phyloP scores from a whole-genome alignment of 2,888 invertebrate species.

The Melitaea athalia region DNA sequence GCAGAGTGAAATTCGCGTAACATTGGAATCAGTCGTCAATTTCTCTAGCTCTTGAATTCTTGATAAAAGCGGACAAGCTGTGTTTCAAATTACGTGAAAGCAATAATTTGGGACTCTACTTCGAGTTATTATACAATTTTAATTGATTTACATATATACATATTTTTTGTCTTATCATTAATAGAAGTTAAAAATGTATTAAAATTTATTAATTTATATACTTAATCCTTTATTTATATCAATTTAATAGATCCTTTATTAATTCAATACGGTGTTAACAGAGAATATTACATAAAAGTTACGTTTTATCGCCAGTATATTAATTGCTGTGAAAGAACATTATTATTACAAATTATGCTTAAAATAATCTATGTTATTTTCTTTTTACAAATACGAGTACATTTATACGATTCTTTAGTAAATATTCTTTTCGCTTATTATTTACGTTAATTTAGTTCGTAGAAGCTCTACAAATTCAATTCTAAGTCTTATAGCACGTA shows the following conservation, averaged over 20 bases:
- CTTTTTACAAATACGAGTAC: no score
- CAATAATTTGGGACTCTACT: slow-evolving; percentile 14
- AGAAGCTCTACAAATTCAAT: background rate
- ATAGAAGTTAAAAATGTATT: no score
- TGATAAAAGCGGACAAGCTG: slow-evolving; percentile 12
- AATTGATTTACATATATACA: background rate
- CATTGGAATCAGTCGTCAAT: slow-evolving; percentile 31
- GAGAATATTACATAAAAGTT: no score
- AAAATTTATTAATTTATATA: background rate
- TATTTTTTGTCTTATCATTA: background rate
- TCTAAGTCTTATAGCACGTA: background rate
- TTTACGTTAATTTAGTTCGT: no score
- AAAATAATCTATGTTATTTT: no score
- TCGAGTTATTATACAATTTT: slow-evolving; percentile 10
- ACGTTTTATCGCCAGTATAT: no score
- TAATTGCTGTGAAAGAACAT: no score
- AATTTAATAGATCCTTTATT: no score
- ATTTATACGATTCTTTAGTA: no score
- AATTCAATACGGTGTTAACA: no score
- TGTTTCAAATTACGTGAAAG: slow-evolving; percentile 33
- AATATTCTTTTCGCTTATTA: no score
- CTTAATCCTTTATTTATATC: background rate
- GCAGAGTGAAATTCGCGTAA: slow-evolving; percentile 34
- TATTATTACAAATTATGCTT: no score
- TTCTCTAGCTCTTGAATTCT: slow-evolving; percentile 22